Conservation (phyloP, 1,140 invertebrate genomes). For the Pentalonia nigronervosa region DNA sequence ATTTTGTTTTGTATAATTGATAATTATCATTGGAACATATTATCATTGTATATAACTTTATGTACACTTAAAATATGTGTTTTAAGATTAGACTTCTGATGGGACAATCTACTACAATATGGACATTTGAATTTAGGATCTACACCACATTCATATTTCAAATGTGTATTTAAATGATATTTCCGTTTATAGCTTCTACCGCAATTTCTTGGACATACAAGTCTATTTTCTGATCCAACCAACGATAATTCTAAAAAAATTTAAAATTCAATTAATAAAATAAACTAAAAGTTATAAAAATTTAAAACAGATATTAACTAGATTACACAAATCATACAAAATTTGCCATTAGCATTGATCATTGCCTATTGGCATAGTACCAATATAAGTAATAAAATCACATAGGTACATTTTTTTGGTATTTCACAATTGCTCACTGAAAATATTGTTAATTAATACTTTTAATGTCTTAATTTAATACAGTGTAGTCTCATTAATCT, state of each 20-base stretch:
- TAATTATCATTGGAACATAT: neutral
- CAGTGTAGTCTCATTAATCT: too few relatives aligned
- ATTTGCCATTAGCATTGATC: neutral
- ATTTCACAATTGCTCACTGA: too few relatives aligned
- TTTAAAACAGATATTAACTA: neutral
- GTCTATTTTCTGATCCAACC: neutral
- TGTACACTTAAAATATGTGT: constrained; percentile 61
- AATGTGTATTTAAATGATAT: constrained; percentile 66
- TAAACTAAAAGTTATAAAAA: neutral
- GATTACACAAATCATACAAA: neutral
- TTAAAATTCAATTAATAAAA: neutral
- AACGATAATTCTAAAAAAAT: neutral
- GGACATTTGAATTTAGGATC: constrained; percentile 72
- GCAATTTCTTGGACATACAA: constrained; percentile 57
- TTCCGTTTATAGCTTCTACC: constrained; percentile 61
- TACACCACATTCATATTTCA: constrained; percentile 65
- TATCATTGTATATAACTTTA: neutral
- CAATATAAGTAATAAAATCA: too few relatives aligned
- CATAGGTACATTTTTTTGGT: too few relatives aligned
- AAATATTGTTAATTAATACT: too few relatives aligned
- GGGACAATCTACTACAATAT: constrained; percentile 27
- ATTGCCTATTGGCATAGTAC: neutral
- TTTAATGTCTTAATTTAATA: too few relatives aligned
- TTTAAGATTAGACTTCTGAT: constrained; percentile 41
- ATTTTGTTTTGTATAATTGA: neutral